phyloP scores from a whole-genome alignment of 2,113 vertebrate species.

The Dissostichus mawsoni region DNA sequence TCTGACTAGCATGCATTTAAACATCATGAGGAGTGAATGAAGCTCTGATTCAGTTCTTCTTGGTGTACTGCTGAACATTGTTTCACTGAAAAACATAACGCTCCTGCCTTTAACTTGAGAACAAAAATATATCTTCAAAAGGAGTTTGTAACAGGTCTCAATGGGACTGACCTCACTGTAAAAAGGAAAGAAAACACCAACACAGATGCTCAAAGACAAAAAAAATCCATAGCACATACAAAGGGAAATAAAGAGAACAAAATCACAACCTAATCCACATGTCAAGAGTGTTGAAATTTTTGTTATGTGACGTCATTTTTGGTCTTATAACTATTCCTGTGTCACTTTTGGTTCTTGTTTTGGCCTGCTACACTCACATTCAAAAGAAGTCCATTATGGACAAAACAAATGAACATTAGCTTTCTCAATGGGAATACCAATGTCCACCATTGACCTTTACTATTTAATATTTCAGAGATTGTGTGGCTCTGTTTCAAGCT shows the following conservation, averaged over 20 bases:
- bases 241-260: slow-evolving; percentile 31
- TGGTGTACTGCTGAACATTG: neutral
- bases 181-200: neutral
- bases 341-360: neutral
- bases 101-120: slow-evolving; percentile 22
- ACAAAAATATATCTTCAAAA: slow-evolving; percentile 5
- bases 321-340: neutral
- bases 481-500: neutral
- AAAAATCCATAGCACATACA: slow-evolving; percentile 38
- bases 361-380: neutral
- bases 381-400: neutral
- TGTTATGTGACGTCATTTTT: neutral
- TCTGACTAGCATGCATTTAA: neutral
- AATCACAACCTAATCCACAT: slow-evolving; percentile 30
- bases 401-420: neutral
- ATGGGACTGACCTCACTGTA: slow-evolving; percentile 36
- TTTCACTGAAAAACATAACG: slow-evolving; percentile 5
- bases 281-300: slow-evolving; percentile 21
- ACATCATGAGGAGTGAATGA: neutral
- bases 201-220: slow-evolving; percentile 3
- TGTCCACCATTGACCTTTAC: neutral
- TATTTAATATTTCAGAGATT: too few relatives aligned
- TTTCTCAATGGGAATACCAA: neutral
- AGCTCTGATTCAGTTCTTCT: neutral
- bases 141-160: slow-evolving; percentile 37